A percentile compares a stretch with the other conserved stretches of the same genome.
These are phyloP conservation scores for Leptodactylus fallax DNA, from an alignment of 2,797 vertebrate species.

Conservation along the genomic window DNA sequence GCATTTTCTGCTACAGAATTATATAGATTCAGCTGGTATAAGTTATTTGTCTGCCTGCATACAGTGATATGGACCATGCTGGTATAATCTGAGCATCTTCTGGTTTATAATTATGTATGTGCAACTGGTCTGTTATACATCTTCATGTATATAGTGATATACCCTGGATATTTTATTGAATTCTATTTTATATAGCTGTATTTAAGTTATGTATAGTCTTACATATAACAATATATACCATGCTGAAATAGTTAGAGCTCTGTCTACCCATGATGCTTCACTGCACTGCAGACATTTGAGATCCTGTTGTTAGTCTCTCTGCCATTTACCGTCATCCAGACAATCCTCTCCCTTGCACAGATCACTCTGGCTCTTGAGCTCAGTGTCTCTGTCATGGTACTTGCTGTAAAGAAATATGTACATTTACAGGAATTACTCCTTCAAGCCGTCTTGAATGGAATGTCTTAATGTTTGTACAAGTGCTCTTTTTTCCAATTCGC, in stretches of 20 bases:
- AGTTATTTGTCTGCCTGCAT: not conserved
- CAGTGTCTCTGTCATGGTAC: not conserved
- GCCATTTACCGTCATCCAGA: not conserved
- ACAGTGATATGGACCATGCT: not conserved
- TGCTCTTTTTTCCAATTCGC: slow-evolving; percentile 39
- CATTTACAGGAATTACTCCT: not conserved
- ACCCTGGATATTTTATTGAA: not conserved
- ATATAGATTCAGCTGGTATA: not conserved
- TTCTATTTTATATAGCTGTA: not conserved
- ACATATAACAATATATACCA: not conserved
- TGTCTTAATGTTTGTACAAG: slow-evolving; percentile 59
- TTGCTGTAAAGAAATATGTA: slow-evolving; percentile 12
- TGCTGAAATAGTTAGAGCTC: not conserved
- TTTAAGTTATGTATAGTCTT: not conserved
- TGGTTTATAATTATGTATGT: not conserved
- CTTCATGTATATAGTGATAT: not conserved
- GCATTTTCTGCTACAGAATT: not conserved
- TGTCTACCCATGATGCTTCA: not conserved
- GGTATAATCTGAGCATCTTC: not conserved
- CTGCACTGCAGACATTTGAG: not conserved
- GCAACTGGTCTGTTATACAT: not conserved
- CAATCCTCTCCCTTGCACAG: not conserved
- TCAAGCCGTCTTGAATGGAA: slow-evolving; percentile 21
- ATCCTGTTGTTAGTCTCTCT: not conserved
- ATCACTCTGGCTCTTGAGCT: not conserved